Percentiles rank a stretch among this genome's conserved stretches.
Conservation (phyloP, 2,113 vertebrate genomes). For the Alouatta palliata region DNA sequence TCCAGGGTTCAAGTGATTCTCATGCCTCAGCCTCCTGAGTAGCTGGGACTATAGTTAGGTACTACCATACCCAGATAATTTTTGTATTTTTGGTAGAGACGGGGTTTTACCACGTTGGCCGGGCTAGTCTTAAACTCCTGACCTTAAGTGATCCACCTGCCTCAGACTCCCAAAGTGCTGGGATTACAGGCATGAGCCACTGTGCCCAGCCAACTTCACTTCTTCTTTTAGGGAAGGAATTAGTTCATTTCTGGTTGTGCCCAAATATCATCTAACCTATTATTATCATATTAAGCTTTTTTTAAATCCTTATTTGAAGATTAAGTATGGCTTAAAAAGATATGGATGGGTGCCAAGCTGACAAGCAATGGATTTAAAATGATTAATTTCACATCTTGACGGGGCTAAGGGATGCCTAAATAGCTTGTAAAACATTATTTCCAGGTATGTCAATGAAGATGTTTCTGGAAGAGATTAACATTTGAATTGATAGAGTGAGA, state of each 20-base stretch:
- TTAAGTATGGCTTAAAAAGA: neutral
- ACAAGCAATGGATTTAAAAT: neutral
- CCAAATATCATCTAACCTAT: no score
- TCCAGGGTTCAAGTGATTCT: no score
- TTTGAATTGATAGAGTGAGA: neutral
- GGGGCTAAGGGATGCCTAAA: neutral
- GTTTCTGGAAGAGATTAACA: neutral
- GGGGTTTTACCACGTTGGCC: no score
- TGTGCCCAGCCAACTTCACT: neutral
- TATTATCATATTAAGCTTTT: neutral
- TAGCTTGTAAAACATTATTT: neutral
- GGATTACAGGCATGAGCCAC: no score
- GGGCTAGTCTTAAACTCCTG: no score
- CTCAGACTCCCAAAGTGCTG: no score
- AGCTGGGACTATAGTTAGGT: no score
- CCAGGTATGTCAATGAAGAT: neutral
- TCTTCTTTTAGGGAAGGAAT: neutral
- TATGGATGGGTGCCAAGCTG: neutral
- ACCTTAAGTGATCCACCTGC: no score
- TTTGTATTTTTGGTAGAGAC: no score
- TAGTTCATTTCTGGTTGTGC: neutral
- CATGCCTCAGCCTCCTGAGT: no score
- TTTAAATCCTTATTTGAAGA: neutral
- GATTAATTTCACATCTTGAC: neutral
- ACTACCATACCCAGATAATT: no score